phyloP scores from a whole-genome alignment of 2,888 invertebrate genomes.

The Diplazon laetatorius region DNA sequence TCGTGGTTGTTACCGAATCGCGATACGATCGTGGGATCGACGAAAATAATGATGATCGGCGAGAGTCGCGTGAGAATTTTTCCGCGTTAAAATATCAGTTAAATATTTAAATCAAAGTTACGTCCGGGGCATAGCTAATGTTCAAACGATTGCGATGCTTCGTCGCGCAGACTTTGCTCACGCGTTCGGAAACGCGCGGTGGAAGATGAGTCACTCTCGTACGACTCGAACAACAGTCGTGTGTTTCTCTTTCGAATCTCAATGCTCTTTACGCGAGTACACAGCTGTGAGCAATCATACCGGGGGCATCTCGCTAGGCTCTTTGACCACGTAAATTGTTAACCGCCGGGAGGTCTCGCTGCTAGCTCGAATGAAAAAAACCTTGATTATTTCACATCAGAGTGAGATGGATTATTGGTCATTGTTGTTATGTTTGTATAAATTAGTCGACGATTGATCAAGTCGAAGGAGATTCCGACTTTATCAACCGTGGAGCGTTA shows the following conservation, averaged over 20 bases:
- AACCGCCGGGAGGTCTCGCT: constrained; percentile 56
- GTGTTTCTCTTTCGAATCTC: constrained; percentile 53
- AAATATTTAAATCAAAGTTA: too few species aligned
- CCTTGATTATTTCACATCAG: constrained; percentile 41
- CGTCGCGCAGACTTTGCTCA: constrained; percentile 20
- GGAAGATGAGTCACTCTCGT: constrained; percentile 48
- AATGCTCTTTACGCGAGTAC: constrained; percentile 56
- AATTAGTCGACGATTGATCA: too few species aligned
- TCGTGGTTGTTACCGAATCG: too few species aligned
- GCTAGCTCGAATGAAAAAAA: constrained; percentile 29
- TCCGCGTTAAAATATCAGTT: too few species aligned
- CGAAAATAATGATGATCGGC: constrained; percentile 52
- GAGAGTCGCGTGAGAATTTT: constrained; percentile 56
- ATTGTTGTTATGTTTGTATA: too few species aligned
- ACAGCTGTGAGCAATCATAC: constrained; percentile 14
- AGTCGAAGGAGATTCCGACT: too few species aligned
- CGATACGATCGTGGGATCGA: constrained; percentile 62
- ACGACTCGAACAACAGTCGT: constrained; percentile 1
- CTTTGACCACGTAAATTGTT: constrained; percentile 59
- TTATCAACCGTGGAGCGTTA: constrained; percentile 44
- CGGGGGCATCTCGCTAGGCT: too few species aligned
- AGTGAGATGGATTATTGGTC: too few species aligned
- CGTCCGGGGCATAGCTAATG: too few species aligned
- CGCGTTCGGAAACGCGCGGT: too few species aligned
- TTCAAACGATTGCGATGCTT: constrained; percentile 29